Conservation (phyloP, 2,113 vertebrate species). For the Peromyscus leucopus region DNA sequence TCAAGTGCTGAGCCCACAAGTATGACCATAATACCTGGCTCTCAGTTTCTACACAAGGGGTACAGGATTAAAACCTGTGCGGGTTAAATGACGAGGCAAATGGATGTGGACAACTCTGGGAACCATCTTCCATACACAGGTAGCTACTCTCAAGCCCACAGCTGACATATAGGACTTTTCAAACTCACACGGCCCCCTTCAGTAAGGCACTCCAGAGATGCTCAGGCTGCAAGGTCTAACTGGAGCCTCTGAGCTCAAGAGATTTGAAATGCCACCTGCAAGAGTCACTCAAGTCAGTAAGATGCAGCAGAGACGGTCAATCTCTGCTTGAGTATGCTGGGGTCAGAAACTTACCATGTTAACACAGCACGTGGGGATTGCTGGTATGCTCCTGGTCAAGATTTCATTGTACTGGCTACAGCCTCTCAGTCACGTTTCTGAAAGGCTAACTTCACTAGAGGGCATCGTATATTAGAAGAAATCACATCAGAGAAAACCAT, state of each 20-base stretch:
- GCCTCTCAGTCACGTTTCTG: background rate
- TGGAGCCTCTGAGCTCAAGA: constrained; percentile 14
- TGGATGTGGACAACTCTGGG: background rate
- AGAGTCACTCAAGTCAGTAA: constrained; percentile 7
- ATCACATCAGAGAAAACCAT: constrained; percentile 41
- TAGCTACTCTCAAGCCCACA: background rate
- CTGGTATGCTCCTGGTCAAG: constrained; percentile 38
- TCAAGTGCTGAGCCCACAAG: background rate
- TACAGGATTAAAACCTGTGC: background rate
- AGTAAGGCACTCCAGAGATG: background rate
- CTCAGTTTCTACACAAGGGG: background rate
- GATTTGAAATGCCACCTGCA: constrained; percentile 23
- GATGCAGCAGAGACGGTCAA: background rate
- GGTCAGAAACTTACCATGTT: constrained; percentile 25
- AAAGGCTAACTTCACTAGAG: constrained; percentile 67
- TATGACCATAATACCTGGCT: background rate
- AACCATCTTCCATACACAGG: background rate
- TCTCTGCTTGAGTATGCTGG: background rate
- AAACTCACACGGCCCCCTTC: background rate
- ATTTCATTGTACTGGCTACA: background rate
- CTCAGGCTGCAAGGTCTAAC: background rate
- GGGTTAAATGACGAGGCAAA: constrained; percentile 30
- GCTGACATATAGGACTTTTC: background rate
- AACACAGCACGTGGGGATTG: background rate
- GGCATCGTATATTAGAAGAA: constrained; percentile 67